Conservation (phyloP, 2,113 vertebrate species). For the Isichthys henryi region DNA sequence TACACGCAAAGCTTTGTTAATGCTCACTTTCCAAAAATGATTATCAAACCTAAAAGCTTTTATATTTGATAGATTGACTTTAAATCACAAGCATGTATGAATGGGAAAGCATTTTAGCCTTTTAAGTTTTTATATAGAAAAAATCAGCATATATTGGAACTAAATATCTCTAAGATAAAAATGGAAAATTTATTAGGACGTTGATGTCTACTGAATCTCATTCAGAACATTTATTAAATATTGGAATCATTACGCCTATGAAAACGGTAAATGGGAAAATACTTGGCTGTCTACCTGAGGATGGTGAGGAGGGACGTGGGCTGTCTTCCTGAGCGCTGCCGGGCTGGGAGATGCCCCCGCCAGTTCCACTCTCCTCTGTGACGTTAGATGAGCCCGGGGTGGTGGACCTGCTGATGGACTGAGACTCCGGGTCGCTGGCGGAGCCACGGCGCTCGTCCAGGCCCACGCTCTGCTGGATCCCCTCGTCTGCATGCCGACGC, state of each 20-base stretch:
- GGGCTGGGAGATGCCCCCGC: constrained; percentile 87
- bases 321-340: constrained; percentile 96
- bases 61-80: background rate
- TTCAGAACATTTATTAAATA: background rate
- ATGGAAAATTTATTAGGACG: background rate
- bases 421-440: constrained; percentile 94
- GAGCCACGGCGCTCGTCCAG: constrained; percentile 90
- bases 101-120: background rate
- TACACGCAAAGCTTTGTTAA: background rate
- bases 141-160: background rate
- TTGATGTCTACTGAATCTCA: background rate
- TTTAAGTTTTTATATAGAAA: background rate
- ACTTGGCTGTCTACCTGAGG: constrained; percentile 70
- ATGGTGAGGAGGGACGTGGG: constrained; percentile 92
- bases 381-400: constrained; percentile 94
- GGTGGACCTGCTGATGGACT: constrained; percentile 94
- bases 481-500: constrained; percentile 74
- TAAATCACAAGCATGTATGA: background rate
- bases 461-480: constrained; percentile 58
- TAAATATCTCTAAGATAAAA: constrained; percentile 9
- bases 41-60: background rate
- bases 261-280: background rate
- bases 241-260: background rate
- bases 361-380: constrained; percentile 88
- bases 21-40: background rate